Base-by-base conservation (phyloP, 2,113 vertebrate species). In the Chionis minor region DNA sequence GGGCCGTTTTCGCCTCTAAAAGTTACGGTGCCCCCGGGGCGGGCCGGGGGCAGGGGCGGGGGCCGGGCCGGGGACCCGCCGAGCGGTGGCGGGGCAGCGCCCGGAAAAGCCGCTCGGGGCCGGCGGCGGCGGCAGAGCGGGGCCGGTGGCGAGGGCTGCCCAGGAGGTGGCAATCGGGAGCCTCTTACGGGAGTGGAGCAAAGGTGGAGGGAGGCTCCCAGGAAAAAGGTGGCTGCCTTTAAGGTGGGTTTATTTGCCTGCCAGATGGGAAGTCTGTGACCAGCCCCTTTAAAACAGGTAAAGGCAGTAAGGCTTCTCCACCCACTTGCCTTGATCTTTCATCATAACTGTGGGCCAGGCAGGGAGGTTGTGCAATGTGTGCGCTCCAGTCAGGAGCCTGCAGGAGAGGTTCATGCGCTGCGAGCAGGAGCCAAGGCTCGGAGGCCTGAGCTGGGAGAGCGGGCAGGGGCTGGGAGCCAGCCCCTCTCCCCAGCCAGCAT, bases 171-270 rank as follows among this genome's bases (percentile, higher is more conserved):
- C 97, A 91, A 81, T 4, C 40, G 65, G 91, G 95, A 96, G 92
- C 96, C 69, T 96, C 61, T 19, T 7, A 23, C 40, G 9, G 61
- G 75, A 91, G 18, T 92, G 69, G 96, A 96, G 96, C 90, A 93
- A 96, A 96, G 95, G 96, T 96, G 88, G 86, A 94, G 95, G 97
- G 92, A 97, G 94, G 94, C 86, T 96, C 97, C 94, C 88, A 71
- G 88, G 86, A 45, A 91, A 85, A 79, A 92, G 91, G 96, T 96
- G 92, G 83, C 88, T 96, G 95, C 94, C 94, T 97, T 94, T 79
- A 96, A 97, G 97, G 95, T 96, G 96, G 94, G 92, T 94, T 95
- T 96, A 97, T 97, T 97, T 97, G 97, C 94, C 92, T 97, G 97
- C 96, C 96, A 89, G 96, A 97, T 96, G 95, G 94, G 97, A 96